These are phyloP conservation scores for Tetraneura akinire DNA, from an alignment of 1,140 invertebrate species.

Conservation along the genomic window DNA sequence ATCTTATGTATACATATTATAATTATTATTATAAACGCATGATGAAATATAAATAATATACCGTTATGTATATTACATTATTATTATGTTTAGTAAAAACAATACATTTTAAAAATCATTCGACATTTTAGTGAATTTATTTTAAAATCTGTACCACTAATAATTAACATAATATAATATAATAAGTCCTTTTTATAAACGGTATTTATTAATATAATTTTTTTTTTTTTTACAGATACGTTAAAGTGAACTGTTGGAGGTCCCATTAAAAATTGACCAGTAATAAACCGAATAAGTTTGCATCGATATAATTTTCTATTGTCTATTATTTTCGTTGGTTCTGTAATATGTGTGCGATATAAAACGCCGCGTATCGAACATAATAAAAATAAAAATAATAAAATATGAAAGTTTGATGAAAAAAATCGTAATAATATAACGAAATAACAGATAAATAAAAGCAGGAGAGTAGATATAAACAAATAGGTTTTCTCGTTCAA, in stretches of 20 bases:
- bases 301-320: conserved; percentile 31
- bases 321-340: neutral
- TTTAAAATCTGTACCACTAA: neutral
- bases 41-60: no score
- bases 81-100: no score
- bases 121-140: neutral
- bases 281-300: conserved; percentile 32
- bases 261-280: conserved; percentile 22
- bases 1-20: no score
- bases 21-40: no score
- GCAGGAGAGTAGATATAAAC: neutral
- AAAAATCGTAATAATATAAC: neutral
- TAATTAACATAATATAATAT: neutral
- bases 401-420: conserved; percentile 12
- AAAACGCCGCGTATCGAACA: neutral
- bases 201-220: neutral
- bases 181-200: neutral
- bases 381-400: conserved; percentile 2
- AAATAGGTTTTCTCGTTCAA: neutral
- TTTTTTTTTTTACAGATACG: neutral
- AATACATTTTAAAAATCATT: neutral
- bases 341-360: neutral
- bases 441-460: neutral
- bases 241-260: conserved; percentile 17
- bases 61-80: neutral